A percentile compares a stretch with the other conserved stretches of the same genome.
Evolutionary conservation across 2,113 vertebrate genomes (phyloP).

Genomic region (Baryphthengus martii): DNA sequence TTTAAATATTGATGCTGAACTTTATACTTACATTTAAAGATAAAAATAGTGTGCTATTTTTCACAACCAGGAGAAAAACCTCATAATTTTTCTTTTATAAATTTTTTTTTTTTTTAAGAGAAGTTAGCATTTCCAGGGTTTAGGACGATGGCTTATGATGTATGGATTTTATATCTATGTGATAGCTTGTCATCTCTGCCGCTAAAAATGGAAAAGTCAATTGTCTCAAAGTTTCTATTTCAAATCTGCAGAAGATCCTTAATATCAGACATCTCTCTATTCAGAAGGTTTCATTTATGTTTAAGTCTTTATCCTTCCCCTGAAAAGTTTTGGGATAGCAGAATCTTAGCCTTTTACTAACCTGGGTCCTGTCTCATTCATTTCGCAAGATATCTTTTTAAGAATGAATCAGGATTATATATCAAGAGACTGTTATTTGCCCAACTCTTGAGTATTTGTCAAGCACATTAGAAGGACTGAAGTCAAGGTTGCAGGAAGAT

Average conservation of each 20-base stretch:
- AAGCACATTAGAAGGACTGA: neutral
- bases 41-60: conserved; percentile 3
- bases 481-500: neutral
- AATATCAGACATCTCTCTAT: neutral
- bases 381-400: neutral
- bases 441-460: neutral
- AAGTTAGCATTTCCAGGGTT: neutral
- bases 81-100: neutral
- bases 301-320: neutral
- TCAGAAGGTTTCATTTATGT: neutral
- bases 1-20: neutral
- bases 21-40: neutral
- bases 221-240: neutral
- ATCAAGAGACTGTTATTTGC: neutral
- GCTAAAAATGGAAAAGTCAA: neutral
- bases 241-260: neutral
- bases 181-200: neutral
- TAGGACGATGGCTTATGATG: neutral
- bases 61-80: neutral
- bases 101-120: neutral
- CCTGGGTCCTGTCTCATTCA: neutral
- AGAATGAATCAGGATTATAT: neutral
- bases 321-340: neutral
- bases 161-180: neutral
- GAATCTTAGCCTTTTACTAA: neutral